Evolutionary conservation across 2,888 invertebrate species (phyloP), one percentile per base, ranked within the genome.

Genomic region (Xestia xanthographa): DNA sequence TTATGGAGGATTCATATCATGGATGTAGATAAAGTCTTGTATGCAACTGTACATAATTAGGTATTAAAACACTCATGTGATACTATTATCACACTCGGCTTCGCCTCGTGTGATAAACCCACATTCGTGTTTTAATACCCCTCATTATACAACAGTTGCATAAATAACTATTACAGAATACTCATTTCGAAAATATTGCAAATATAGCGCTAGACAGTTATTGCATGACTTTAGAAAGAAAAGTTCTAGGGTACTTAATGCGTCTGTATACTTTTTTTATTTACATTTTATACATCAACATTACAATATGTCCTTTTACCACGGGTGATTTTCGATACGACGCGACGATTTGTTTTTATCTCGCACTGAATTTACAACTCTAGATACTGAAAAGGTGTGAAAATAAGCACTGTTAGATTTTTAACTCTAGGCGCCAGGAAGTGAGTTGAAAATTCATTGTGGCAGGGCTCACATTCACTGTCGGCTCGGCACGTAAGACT

Each of bases 221-320:
- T 62, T 56, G 22, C 29, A 48, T 41, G 41, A 38, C 4, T 12
- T 62, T 41, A 41, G 14, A 29, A 48, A 60, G n/a, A 9, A 29
- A 48, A 60, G n/a, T 69, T 69, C 56, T 20, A n/a, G 29, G 17
- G 17, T 80, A 65, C 34, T 53, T 38, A 26, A n/a, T 60, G 6
- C 41, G n/a, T 63, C n/a, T 6, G 11, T 26, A 29, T 45, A 53
- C 5, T 20, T 43, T 38, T 38, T 14, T 20, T 5, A 34, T 20
- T 45, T 34, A 14, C 5, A 17, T 53, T 66, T 60, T 43, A 4
- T 62, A 56, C n/a, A 20, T 29, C 48, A 71, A 60, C 9, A n/a
- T 29, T 65, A 38, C 29, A 34, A 34, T 34, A 9, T 29, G 20
- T 17, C 26, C 29, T 26, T 26, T 2, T 17, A 17, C 20, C 58